Evolutionary conservation across 2,888 invertebrate species (phyloP).

Genomic region (Galeopsomyia nigrocyanea): DNA sequence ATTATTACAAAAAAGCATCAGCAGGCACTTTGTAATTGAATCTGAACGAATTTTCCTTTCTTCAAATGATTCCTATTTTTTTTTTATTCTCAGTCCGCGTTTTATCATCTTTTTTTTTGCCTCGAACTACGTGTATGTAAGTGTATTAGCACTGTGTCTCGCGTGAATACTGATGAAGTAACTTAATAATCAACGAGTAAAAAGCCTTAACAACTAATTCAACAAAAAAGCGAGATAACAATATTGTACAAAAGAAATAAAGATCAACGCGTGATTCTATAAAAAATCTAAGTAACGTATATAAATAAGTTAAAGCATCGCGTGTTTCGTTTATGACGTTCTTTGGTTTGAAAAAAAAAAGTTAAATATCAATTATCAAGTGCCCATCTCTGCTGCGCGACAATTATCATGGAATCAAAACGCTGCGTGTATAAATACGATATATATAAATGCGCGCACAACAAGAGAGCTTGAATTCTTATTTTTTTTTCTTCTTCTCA

Average conservation of each 20-base stretch:
- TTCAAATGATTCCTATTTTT: no score
- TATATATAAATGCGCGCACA: conserved; percentile 7
- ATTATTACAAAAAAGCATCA: conserved; percentile 25
- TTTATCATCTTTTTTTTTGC: no score
- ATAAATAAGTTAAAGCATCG: not conserved
- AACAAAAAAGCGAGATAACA: no score
- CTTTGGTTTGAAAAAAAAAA: not conserved
- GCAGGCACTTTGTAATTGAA: conserved; percentile 44
- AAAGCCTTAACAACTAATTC: no score
- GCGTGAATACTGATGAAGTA: no score
- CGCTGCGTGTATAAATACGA: not conserved
- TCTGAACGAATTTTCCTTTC: not conserved
- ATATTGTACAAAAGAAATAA: not conserved
- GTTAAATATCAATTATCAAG: conserved; percentile 37
- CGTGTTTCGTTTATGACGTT: not conserved
- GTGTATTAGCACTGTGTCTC: no score
- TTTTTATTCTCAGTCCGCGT: no score
- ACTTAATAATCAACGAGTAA: no score
- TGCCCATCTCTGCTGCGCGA: conserved; percentile 26
- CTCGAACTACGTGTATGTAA: no score
- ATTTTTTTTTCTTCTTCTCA: no score
- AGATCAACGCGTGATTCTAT: not conserved
- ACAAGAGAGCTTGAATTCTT: conserved; percentile 26
- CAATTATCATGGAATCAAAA: no score
- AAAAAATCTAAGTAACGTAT: no score